Evolutionary conservation across 2,113 vertebrate genomes (phyloP).

Genomic region (Tapirus terrestris): DNA sequence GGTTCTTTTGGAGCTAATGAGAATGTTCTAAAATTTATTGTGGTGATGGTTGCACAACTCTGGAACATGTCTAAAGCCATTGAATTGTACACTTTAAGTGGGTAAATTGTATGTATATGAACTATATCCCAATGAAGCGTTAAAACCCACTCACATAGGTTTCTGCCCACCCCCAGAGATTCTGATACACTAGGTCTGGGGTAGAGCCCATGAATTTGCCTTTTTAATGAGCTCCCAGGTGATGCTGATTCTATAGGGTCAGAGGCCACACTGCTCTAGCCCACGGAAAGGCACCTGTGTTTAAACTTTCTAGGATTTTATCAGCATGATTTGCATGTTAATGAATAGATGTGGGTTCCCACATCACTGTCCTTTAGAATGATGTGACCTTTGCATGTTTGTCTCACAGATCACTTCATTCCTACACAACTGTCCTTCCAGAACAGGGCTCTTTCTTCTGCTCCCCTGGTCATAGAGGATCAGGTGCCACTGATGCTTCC

Average conservation of each 20-base stretch:
- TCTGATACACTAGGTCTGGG: not conserved
- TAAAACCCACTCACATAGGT: not conserved
- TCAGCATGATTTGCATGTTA: too few relatives aligned
- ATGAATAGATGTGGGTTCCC: too few relatives aligned
- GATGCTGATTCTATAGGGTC: not conserved
- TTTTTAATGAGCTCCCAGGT: not conserved
- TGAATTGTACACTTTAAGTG: not conserved
- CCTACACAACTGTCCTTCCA: not conserved
- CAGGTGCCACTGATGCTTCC: not conserved
- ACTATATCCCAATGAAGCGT: not conserved
- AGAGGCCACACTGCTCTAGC: not conserved
- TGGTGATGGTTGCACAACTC: not conserved
- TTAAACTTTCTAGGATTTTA: not conserved
- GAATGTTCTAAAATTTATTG: not conserved
- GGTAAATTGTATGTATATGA: not conserved
- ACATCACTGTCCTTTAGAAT: not conserved
- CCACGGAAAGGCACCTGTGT: not conserved
- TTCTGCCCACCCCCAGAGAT: not conserved
- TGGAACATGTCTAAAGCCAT: not conserved
- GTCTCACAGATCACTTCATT: not conserved
- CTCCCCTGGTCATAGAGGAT: not conserved
- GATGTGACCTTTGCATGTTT: not conserved
- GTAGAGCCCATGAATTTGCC: not conserved
- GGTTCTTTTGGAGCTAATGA: not conserved
- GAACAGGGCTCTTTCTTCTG: not conserved